Percentiles rank a stretch among this genome's conserved stretches.
phyloP scores from a whole-genome alignment of 2,797 vertebrate genomes.

The Borostomias antarcticus region DNA sequence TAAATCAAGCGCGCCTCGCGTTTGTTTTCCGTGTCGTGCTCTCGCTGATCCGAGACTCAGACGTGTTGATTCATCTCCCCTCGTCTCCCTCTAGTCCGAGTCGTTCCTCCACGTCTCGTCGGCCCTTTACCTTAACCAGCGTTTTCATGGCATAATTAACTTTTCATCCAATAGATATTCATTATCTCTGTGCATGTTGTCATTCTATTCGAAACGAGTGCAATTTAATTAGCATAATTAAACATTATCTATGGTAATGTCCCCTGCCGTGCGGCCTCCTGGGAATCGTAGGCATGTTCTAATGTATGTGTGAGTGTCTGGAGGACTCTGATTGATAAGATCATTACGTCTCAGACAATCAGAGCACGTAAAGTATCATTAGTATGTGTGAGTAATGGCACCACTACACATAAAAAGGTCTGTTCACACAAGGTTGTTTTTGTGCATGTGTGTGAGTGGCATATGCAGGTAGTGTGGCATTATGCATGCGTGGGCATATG shows the following conservation, averaged over 20 bases:
- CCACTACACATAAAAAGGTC: slow-evolving; percentile 1
- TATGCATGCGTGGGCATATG: neutral
- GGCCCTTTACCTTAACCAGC: slow-evolving; percentile 34
- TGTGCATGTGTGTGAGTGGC: neutral
- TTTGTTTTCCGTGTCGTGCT: neutral
- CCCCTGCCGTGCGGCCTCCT: slow-evolving; percentile 39
- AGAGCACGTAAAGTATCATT: slow-evolving; percentile 62
- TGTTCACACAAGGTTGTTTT: slow-evolving; percentile 20
- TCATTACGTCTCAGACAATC: slow-evolving; percentile 64
- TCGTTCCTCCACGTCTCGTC: slow-evolving; percentile 47
- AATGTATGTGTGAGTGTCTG: slow-evolving; percentile 55
- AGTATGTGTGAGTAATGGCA: slow-evolving; percentile 59
- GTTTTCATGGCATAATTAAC: slow-evolving; percentile 60
- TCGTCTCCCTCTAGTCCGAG: slow-evolving; percentile 16
- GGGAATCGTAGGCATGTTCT: slow-evolving; percentile 45
- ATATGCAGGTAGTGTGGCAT: neutral
- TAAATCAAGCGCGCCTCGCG: neutral
- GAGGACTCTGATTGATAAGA: slow-evolving; percentile 65
- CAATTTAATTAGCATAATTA: slow-evolving; percentile 71
- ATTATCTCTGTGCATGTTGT: slow-evolving; percentile 60
- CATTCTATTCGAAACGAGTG: slow-evolving; percentile 58
- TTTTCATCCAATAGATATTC: slow-evolving; percentile 63
- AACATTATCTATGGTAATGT: slow-evolving; percentile 68
- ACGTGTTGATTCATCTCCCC: neutral
- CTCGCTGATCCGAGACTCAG: neutral